These are phyloP conservation scores for Acanthiza pusilla DNA, from an alignment of 2,797 vertebrate genomes.

Conservation along the genomic window DNA sequence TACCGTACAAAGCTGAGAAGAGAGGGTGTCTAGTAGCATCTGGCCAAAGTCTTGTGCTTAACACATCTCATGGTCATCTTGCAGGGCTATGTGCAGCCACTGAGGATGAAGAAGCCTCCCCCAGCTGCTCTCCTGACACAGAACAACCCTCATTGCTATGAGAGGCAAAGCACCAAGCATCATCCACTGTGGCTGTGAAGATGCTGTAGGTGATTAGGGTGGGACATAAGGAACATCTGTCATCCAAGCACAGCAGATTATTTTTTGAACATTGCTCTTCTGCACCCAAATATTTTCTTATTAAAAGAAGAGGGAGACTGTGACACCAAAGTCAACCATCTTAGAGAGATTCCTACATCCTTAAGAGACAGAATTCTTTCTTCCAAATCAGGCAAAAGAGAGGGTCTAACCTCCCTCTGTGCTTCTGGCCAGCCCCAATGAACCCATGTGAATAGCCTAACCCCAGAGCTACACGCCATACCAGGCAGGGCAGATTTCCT, in stretches of 20 bases:
- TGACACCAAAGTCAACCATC: neutral
- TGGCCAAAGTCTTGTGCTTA: neutral
- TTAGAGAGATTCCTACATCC: neutral
- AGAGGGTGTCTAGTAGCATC: neutral
- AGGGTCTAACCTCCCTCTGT: neutral
- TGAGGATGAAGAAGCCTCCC: neutral
- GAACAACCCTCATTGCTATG: neutral
- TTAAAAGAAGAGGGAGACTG: neutral
- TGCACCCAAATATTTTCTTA: neutral
- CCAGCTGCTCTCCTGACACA: neutral
- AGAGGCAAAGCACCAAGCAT: neutral
- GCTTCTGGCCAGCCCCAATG: neutral
- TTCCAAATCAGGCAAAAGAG: neutral
- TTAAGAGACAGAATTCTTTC: neutral
- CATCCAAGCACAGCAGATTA: neutral
- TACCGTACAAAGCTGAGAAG: neutral
- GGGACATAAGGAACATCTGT: neutral
- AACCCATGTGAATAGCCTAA: neutral
- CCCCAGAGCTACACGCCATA: neutral
- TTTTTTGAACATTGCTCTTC: neutral
- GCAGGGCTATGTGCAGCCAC: neutral
- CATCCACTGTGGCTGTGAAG: accelerated
- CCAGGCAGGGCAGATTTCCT: neutral
- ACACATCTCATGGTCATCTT: neutral
- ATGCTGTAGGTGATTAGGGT: neutral